These are phyloP conservation scores for Ochlodes sylvanus DNA, from an alignment of 2,888 invertebrate species.

Conservation along the genomic window DNA sequence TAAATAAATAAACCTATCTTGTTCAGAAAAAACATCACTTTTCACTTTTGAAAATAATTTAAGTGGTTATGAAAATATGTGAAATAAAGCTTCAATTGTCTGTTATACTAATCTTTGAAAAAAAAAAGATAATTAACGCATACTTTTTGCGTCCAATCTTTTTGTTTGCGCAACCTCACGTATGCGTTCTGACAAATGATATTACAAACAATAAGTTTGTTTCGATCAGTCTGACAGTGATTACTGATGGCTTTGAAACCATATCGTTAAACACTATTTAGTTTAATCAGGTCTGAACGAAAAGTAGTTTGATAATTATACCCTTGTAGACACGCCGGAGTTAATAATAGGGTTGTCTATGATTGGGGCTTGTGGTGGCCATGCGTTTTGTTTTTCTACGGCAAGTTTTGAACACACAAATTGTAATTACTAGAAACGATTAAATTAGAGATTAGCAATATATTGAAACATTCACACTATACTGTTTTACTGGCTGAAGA, in stretches of 20 bases:
- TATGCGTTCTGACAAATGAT: conserved; percentile 30
- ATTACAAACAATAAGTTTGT: conserved; percentile 32
- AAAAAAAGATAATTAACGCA: conserved; percentile 7
- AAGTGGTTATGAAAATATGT: not conserved
- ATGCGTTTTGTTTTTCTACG: not conserved
- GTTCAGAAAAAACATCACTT: too few relatives aligned
- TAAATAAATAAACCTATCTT: too few relatives aligned
- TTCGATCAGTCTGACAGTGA: conserved; percentile 38
- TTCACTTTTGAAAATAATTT: too few relatives aligned
- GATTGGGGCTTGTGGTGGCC: conserved; percentile 19
- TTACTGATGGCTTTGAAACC: conserved; percentile 37
- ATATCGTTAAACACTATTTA: conserved; percentile 38
- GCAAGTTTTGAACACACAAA: not conserved
- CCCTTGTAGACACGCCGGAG: conserved; percentile 36
- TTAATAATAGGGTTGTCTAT: conserved; percentile 47
- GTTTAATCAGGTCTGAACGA: conserved; percentile 38
- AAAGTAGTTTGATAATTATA: conserved; percentile 39
- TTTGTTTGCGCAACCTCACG: conserved; percentile 28
- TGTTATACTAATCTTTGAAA: not conserved
- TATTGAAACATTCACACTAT: too few relatives aligned
- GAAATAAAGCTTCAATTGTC: not conserved
- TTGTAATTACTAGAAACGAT: too few relatives aligned
- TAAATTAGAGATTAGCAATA: too few relatives aligned
- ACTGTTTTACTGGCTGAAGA: too few relatives aligned
- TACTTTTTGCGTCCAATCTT: conserved; percentile 8